Base-by-base conservation (phyloP, 2,113 vertebrate genomes). In the Vidua chalybeata region DNA sequence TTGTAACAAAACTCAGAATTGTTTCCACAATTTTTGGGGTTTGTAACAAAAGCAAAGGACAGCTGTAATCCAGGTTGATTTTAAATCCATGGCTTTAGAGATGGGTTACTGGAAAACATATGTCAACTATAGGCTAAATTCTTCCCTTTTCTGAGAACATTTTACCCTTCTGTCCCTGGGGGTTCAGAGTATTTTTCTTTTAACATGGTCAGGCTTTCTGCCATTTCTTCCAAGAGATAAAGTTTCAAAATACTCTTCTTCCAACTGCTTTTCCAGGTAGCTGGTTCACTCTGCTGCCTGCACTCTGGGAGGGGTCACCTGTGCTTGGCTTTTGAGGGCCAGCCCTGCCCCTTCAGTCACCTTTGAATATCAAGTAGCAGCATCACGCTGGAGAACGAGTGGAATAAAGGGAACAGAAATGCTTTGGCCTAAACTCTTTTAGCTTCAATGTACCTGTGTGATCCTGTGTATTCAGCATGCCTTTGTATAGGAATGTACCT, bases 31-130 rank as follows among this genome's bases (percentile, higher is more conserved):
- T 75, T 87, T 64, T 2, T 26, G 49, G 35, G 28, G n/a, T 75
- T 93, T 72, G 54, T 95, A 62, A 39, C 20, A 45, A 83, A 94
- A 79, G 39, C 41, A 55, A 75, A 93, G 19, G 48, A 41, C 48
- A 58, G 2, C 37, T 83, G 39, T 77, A 80, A 78, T 80, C 41
- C 48, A 26, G 16, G 1, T 22, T 56, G 30, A 43, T 89, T 91
- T 92, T 46, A 74, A 82, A 80, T 33, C 7, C 1, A 10, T 46
- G 19, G 37, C 2, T 87, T 95, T 73, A 52, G 72, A 78, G 56
- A 9, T 62, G 11, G 10, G 41, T 58, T 74, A 52, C 30, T 64
- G 41, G 28, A 39, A 72, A 71, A 35, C 1, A 0, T 37, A 6
- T 28, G 13, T 46, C 63, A 72, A 4, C 72, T 49, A 0, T 4